These are phyloP conservation scores for Formica selysi DNA, from an alignment of 1,140 invertebrate genomes.

Conservation along the genomic window DNA sequence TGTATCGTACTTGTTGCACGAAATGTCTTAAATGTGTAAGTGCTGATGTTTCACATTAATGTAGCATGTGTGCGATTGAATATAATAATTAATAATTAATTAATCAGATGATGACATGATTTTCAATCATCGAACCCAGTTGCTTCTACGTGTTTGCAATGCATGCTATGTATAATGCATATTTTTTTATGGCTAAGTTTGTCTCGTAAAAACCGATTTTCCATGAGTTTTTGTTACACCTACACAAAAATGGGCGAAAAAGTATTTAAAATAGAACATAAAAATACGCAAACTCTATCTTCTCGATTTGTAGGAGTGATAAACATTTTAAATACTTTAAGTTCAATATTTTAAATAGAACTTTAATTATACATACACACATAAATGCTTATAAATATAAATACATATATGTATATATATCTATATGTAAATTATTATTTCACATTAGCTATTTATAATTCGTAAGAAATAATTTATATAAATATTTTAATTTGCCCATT, in stretches of 20 bases:
- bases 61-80: slow-evolving; percentile 37
- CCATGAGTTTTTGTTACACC: neutral
- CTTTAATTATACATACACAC: too few relatives aligned
- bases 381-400: too few relatives aligned
- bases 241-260: neutral
- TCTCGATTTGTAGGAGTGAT: too few relatives aligned
- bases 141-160: neutral
- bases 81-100: slow-evolving; percentile 23
- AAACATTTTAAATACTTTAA: too few relatives aligned
- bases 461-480: too few relatives aligned
- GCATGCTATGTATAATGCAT: neutral
- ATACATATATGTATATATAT: too few relatives aligned
- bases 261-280: too few relatives aligned
- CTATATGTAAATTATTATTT: too few relatives aligned
- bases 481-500: too few relatives aligned
- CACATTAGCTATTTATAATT: too few relatives aligned
- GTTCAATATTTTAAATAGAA: too few relatives aligned
- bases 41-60: slow-evolving; percentile 66
- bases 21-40: slow-evolving; percentile 81
- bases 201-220: neutral
- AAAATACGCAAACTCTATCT: too few relatives aligned
- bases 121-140: neutral
- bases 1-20: slow-evolving; percentile 82
- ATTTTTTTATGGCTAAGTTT: neutral
- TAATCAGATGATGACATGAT: neutral